phyloP scores from a whole-genome alignment of 2,888 invertebrate genomes.

The Lagria hirta region DNA sequence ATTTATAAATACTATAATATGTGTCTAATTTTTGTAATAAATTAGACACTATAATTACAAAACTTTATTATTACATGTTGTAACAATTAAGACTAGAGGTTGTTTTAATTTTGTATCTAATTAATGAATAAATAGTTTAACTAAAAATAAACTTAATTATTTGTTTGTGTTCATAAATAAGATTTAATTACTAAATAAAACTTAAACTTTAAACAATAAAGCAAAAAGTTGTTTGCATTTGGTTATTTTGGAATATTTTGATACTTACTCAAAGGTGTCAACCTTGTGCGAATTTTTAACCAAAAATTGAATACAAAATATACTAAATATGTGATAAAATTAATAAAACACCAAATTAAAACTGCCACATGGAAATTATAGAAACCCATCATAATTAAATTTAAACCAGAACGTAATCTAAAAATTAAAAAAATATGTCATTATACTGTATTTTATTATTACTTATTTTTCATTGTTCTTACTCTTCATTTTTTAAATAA shows the following conservation, averaged over 20 bases:
- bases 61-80: too few relatives aligned
- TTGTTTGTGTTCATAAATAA: too few relatives aligned
- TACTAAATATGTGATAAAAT: constrained; percentile 50
- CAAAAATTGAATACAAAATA: constrained; percentile 55
- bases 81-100: too few relatives aligned
- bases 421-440: constrained; percentile 28
- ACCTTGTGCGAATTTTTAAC: constrained; percentile 48
- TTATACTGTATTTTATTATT: too few relatives aligned
- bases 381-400: constrained; percentile 61
- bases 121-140: too few relatives aligned
- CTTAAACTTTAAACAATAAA: not conserved
- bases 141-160: too few relatives aligned
- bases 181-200: constrained; percentile 48
- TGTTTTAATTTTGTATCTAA: too few relatives aligned
- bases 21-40: too few relatives aligned
- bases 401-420: constrained; percentile 60
- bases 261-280: constrained; percentile 46
- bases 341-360: constrained; percentile 59
- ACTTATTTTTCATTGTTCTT: too few relatives aligned
- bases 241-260: constrained; percentile 5
- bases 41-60: too few relatives aligned
- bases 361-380: constrained; percentile 61
- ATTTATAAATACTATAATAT: too few relatives aligned
- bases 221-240: not conserved
- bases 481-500: constrained; percentile 72